Evolutionary conservation across 2,113 vertebrate genomes (phyloP), one percentile per base, ranked within the genome.

Genomic region (Chloebia gouldiae): DNA sequence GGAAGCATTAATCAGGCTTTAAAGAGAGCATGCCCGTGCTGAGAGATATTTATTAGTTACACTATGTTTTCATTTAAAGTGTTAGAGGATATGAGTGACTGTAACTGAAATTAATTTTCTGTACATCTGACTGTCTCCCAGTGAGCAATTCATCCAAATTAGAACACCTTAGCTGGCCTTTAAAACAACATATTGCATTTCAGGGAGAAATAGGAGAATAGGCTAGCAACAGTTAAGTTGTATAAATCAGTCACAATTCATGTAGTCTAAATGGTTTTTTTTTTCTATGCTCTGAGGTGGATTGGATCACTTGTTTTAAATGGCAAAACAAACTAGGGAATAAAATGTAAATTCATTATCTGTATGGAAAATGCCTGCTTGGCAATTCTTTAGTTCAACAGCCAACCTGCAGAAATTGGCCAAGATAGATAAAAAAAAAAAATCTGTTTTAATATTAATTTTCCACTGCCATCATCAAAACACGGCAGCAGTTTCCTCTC

Each of bases 11-110:
- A 94, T 96, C 93, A 93, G 88, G 50, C 63, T 77, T 92, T 95
- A 91, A 90, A 54, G 85, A 81, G 90, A 93, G 1, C 66, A 82
- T 65, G 69, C 59, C 47, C 17, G 11, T 6, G 47, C 57, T 37
- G 73, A 86, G 66, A 76, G 50, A 92, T 95, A 93, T 94, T 93
- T 96, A 96, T 96, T 94, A 88, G 93, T 95, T 69, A 72, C 53
- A 39, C 92, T 79, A 47, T 82, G 70, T 92, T 96, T 95, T 96
- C 86, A 79, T 94, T 93, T 92, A 35, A 89, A 93, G 50, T 25
- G 63, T 92, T 92, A 82, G 66, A 93, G 54, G 75, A 87, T 93
- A 90, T 31, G 79, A 91, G 93, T 49, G 68, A 93, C 92, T 93
- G 56, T 35, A 95, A 88, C 78, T 39, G 50, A 63, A 92, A 96